Base-by-base conservation (phyloP, 2,888 invertebrate species). In the Morpho deidamia region DNA sequence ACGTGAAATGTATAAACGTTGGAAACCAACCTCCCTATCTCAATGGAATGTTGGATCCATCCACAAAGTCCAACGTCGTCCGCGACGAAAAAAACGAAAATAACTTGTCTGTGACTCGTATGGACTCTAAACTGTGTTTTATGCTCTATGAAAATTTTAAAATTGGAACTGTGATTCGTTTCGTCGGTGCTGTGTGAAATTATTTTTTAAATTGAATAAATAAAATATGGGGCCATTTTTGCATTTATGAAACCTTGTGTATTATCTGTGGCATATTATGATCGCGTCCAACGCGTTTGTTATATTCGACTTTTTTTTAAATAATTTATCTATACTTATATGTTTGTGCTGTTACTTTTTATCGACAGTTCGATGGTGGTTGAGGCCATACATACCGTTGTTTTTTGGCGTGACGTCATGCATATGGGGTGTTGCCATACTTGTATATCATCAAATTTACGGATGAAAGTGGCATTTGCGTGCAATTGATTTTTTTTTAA, bases 401-500 rank as follows among this genome's bases (percentile, higher is more conserved):
- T 94, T 95, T 92, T 93, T 96, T 91, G 96, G 96, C 85, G 93
- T 96, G 82, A 95, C 96, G 78, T 95, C 95, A 81, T 96, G 96
- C 91, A 91, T 96, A 86, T 96, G 96, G 95, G 96, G 96, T 81
- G 84, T 90, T 42, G 88, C 88, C n/a, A 80, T 90, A 55, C 77
- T 89, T 51, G 80, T 88, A 3, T 90, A 88, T 58, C 86, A 88
- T 68, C 83, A 88, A 53, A 68, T 86, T 57, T 83, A 84, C 63
- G 77, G 79, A 60, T 83, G 76, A 82, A 71, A 58, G 47, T 41
- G 37, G 47, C 8, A 33, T 39, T 44, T 44, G 42, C 37, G 7
- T 37, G n/a, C n/a, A 33, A 44, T 44, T 51, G 9, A 11, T 23
- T 11, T 38, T 51, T 35, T 7, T 10, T 44, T 32, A 35, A 32